Conservation (phyloP, 2,113 vertebrate species). For the Nymphicus hollandicus region DNA sequence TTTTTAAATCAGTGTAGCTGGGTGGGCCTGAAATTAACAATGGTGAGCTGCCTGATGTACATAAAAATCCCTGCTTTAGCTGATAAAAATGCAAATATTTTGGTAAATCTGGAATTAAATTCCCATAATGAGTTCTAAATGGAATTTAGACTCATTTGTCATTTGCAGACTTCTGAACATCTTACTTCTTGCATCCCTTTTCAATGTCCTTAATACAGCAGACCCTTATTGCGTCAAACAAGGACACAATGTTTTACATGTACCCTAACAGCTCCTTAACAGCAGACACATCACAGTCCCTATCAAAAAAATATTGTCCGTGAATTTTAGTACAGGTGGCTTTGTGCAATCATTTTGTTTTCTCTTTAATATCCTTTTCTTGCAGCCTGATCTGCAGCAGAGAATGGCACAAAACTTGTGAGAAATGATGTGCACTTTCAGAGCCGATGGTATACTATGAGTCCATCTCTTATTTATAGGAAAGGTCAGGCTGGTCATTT, state of each 20-base stretch:
- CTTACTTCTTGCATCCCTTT: background rate
- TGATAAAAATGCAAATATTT: background rate
- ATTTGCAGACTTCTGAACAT: background rate
- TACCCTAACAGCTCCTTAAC: background rate
- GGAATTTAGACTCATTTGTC: background rate
- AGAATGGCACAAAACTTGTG: constrained; percentile 45
- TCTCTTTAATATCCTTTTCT: constrained; percentile 43
- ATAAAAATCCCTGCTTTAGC: background rate
- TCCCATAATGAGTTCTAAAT: background rate
- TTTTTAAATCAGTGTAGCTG: background rate
- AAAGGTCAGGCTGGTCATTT: constrained; percentile 55
- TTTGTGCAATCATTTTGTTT: background rate
- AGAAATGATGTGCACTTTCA: constrained; percentile 35
- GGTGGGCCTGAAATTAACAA: background rate
- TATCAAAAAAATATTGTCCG: background rate
- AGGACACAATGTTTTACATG: background rate
- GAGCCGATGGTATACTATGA: constrained; percentile 16
- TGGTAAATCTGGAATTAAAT: background rate
- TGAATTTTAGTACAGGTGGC: background rate
- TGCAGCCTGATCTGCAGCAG: background rate
- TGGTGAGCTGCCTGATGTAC: background rate
- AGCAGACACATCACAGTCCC: background rate
- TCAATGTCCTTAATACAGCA: background rate
- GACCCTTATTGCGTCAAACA: background rate
- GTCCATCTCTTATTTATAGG: constrained; percentile 31